Conservation (phyloP, 2,888 invertebrate genomes). For the Calliphora vomitoria region DNA sequence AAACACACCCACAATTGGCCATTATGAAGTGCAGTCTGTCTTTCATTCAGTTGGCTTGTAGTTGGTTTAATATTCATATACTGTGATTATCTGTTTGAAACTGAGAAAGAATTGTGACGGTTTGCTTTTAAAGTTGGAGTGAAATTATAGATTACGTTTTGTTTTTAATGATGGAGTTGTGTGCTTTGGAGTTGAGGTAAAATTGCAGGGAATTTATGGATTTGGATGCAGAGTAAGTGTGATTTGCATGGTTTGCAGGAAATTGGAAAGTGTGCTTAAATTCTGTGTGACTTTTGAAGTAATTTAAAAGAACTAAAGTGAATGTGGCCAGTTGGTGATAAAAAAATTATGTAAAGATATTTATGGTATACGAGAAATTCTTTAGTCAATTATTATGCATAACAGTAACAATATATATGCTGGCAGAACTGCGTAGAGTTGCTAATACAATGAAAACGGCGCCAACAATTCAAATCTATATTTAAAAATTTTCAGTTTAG, state of each 20-base stretch:
- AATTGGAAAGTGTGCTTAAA: constrained; percentile 17
- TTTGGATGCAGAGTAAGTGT: constrained; percentile 17
- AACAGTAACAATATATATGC: no score
- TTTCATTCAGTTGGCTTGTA: constrained; percentile 17
- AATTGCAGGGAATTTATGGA: constrained; percentile 40
- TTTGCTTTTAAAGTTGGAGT: constrained; percentile 58
- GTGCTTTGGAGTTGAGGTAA: neutral
- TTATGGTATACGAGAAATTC: neutral
- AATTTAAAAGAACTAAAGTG: constrained; percentile 5
- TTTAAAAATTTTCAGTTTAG: no score
- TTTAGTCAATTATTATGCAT: no score
- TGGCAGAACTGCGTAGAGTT: no score
- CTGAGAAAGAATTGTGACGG: constrained; percentile 46
- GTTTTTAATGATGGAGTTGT: constrained; percentile 5
- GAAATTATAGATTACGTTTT: constrained; percentile 28
- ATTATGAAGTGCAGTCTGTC: constrained; percentile 15
- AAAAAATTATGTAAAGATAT: neutral
- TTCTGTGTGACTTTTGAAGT: neutral
- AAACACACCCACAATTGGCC: constrained; percentile 68
- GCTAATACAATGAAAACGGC: no score
- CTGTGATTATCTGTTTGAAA: constrained; percentile 42
- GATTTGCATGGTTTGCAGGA: no score
- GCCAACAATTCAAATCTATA: no score
- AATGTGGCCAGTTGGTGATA: constrained; percentile 11
- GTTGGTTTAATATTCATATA: constrained; percentile 31